Percentiles rank a stretch among this genome's conserved stretches.
Evolutionary conservation across 2,888 invertebrate genomes (phyloP).

Genomic region (Neoascia interrupta): DNA sequence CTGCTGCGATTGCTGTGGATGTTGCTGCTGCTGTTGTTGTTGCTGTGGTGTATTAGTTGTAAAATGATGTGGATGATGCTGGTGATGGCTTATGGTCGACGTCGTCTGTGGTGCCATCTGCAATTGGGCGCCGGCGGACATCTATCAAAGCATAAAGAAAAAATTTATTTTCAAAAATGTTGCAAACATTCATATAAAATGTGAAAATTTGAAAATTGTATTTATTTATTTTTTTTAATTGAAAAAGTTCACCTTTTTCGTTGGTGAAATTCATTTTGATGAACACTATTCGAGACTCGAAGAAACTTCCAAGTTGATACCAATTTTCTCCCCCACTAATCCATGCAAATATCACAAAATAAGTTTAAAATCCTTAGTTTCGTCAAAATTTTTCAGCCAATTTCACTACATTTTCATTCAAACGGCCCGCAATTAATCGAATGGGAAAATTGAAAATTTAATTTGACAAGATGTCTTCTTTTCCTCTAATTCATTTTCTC

Average conservation of each 20-base stretch:
- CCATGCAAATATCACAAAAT: neutral
- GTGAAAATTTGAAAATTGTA: slow-evolving; percentile 73
- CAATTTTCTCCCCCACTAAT: neutral
- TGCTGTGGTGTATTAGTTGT: slow-evolving; percentile 73
- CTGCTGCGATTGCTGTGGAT: slow-evolving; percentile 73
- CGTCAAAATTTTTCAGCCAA: neutral
- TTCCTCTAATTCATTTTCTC: slow-evolving; percentile 67
- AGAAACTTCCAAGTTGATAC: slow-evolving; percentile 8
- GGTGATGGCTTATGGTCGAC: slow-evolving; percentile 80
- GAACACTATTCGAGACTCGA: slow-evolving; percentile 62
- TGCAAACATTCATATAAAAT: slow-evolving; percentile 1
- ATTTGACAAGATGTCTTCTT: slow-evolving; percentile 68
- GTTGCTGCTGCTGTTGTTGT: slow-evolving; percentile 74
- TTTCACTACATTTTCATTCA: slow-evolving; percentile 8
- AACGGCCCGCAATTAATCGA: neutral
- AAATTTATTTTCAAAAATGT: slow-evolving; percentile 20
- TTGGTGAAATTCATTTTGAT: slow-evolving; percentile 62
- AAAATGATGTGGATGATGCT: slow-evolving; percentile 76
- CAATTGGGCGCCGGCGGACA: slow-evolving; percentile 98
- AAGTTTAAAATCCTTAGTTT: neutral
- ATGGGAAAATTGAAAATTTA: slow-evolving; percentile 45
- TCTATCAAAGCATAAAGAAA: slow-evolving; percentile 82
- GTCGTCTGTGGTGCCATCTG: slow-evolving; percentile 98
- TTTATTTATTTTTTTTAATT: neutral
- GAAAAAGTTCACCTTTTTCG: slow-evolving; percentile 46